Conservation (phyloP, 2,113 vertebrate species). For the Paramormyrops kingsleyae region DNA sequence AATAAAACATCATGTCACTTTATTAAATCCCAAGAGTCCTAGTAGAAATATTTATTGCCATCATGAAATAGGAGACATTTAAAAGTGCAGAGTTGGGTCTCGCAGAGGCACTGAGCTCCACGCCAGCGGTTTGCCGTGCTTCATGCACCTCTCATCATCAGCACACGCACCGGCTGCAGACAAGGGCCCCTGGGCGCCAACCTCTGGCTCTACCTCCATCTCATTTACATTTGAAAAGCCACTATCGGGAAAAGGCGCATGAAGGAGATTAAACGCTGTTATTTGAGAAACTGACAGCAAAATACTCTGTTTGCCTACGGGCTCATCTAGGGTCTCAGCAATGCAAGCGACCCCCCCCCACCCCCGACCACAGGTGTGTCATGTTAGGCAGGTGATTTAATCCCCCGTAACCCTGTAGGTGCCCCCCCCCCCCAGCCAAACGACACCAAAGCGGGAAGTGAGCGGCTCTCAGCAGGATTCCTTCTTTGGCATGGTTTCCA, state of each 20-base stretch:
- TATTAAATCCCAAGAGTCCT: background rate
- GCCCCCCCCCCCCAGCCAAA: conserved; percentile 22
- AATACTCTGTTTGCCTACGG: background rate
- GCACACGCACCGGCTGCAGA: background rate
- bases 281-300: background rate
- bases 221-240: conserved; percentile 8
- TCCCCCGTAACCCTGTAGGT: background rate
- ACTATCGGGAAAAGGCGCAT: background rate
- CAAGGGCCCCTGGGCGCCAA: background rate
- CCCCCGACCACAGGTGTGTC: background rate
- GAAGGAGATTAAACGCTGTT: background rate
- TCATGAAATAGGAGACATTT: background rate
- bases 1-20: background rate
- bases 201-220: background rate
- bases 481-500: conserved; percentile 51
- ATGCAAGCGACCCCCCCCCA: background rate
- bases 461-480: background rate
- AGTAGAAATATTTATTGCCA: background rate
- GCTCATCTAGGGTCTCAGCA: background rate
- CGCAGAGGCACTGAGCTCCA: background rate
- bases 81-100: background rate
- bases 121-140: background rate
- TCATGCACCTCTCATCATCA: background rate
- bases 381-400: conserved; percentile 4
- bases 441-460: background rate